These are phyloP conservation scores for Peucedramus taeniatus DNA, from an alignment of 2,113 vertebrate genomes.

Conservation along the genomic window DNA sequence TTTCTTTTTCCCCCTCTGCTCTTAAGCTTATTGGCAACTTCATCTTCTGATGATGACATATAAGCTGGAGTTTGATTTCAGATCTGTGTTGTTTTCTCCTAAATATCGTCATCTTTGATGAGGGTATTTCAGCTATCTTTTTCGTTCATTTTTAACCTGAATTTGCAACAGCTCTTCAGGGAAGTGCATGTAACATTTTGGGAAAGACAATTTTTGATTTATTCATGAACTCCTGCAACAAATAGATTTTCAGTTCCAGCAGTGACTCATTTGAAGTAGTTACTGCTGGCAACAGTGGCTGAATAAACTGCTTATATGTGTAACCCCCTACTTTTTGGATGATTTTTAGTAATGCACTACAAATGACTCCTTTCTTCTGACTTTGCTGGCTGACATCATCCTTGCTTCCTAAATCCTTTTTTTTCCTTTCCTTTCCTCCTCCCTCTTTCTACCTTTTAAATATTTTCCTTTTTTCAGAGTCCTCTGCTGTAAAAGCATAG, in stretches of 20 bases:
- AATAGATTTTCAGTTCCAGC: not conserved
- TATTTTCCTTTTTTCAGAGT: not conserved
- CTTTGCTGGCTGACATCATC: not conserved
- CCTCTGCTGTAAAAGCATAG: not conserved
- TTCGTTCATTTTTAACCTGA: not conserved
- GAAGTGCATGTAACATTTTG: not conserved
- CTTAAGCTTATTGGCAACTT: not conserved
- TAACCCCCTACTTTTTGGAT: not conserved
- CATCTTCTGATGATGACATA: not conserved
- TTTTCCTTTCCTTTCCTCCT: not conserved
- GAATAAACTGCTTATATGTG: not conserved
- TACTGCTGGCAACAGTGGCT: not conserved
- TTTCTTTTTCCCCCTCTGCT: not conserved
- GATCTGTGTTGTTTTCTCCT: not conserved
- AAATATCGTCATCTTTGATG: not conserved
- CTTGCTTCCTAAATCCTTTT: not conserved
- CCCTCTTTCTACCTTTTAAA: not conserved
- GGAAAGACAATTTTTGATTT: not conserved
- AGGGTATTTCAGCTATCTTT: not conserved
- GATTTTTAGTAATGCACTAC: not conserved
- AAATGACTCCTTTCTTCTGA: not conserved
- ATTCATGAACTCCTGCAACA: slow-evolving; percentile 6
- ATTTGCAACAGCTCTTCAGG: not conserved
- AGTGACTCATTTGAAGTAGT: slow-evolving; percentile 33
- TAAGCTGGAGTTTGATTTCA: not conserved